Conservation (phyloP, 2,888 invertebrate species). For the Nymphalis polychloros region DNA sequence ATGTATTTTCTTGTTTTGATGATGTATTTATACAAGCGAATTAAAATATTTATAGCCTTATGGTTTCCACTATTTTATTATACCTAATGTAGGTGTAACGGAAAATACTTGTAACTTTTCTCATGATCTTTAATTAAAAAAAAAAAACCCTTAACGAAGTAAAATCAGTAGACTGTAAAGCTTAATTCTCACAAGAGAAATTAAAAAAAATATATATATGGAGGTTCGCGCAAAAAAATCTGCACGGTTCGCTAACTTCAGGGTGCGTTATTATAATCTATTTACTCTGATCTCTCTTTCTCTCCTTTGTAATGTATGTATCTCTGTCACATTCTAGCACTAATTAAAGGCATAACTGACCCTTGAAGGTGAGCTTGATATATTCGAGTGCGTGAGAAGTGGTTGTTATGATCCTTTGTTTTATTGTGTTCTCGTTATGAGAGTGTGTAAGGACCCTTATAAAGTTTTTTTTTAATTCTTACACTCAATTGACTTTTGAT, state of each 20-base stretch:
- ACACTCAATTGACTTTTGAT: constrained; percentile 56
- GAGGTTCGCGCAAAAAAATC: constrained; percentile 64
- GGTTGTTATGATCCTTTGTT: constrained; percentile 75
- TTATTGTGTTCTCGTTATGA: constrained; percentile 58
- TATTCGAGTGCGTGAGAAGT: constrained; percentile 66
- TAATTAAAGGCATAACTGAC: constrained; percentile 76
- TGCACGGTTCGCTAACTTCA: constrained; percentile 62
- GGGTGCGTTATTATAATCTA: constrained; percentile 70
- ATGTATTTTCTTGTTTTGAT: no score
- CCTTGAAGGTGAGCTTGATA: constrained; percentile 61
- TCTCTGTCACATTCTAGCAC: constrained; percentile 49
- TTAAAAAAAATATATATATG: constrained; percentile 47
- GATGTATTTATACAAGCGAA: neutral
- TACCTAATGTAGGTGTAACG: constrained; percentile 3
- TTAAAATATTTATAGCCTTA: neutral
- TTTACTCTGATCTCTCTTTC: constrained; percentile 54
- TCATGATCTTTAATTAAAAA: constrained; percentile 28
- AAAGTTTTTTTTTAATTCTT: constrained; percentile 43
- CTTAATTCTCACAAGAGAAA: constrained; percentile 58
- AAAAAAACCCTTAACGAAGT: constrained; percentile 41
- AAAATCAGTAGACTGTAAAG: constrained; percentile 66
- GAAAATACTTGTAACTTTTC: constrained; percentile 8
- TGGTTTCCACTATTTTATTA: neutral
- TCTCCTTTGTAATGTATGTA: constrained; percentile 35
- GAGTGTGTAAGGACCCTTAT: constrained; percentile 59